These are phyloP conservation scores for Hylaea fasciaria DNA, from an alignment of 2,888 invertebrate genomes.

Conservation along the genomic window DNA sequence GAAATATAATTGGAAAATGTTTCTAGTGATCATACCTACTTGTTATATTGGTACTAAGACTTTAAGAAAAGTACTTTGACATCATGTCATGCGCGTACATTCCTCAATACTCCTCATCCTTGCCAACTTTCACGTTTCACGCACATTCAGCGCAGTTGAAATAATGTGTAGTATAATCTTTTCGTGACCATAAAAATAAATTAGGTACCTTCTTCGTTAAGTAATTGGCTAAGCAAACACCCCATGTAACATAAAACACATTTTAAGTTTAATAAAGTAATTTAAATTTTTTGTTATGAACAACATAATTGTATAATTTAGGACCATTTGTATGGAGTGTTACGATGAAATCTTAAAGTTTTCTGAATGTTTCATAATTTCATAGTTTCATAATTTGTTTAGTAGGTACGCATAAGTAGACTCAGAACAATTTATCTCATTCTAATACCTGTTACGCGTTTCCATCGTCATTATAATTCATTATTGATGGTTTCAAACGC, in stretches of 20 bases:
- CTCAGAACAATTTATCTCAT: neutral
- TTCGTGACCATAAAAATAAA: conserved; percentile 19
- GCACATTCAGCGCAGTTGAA: neutral
- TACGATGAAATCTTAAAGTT: neutral
- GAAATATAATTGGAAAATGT: neutral
- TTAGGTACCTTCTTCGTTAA: conserved; percentile 11
- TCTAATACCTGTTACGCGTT: neutral
- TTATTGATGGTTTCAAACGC: neutral
- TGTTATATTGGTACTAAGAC: too few relatives aligned
- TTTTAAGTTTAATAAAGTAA: conserved; percentile 40
- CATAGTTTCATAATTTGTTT: neutral
- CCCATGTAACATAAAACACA: conserved; percentile 25
- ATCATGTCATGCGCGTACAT: neutral
- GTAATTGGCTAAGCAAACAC: conserved; percentile 23
- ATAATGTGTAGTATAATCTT: neutral
- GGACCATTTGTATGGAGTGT: conserved; percentile 12
- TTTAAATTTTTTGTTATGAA: conserved; percentile 27
- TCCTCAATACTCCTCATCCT: neutral
- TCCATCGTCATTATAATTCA: neutral
- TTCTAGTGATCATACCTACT: neutral
- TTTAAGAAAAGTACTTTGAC: conserved; percentile 1
- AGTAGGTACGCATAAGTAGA: too few relatives aligned
- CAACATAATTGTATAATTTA: conserved; percentile 33
- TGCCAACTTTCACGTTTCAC: neutral
- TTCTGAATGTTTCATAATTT: neutral